Conservation (phyloP, 2,888 invertebrate genomes). For the Periphyllus acericola region DNA sequence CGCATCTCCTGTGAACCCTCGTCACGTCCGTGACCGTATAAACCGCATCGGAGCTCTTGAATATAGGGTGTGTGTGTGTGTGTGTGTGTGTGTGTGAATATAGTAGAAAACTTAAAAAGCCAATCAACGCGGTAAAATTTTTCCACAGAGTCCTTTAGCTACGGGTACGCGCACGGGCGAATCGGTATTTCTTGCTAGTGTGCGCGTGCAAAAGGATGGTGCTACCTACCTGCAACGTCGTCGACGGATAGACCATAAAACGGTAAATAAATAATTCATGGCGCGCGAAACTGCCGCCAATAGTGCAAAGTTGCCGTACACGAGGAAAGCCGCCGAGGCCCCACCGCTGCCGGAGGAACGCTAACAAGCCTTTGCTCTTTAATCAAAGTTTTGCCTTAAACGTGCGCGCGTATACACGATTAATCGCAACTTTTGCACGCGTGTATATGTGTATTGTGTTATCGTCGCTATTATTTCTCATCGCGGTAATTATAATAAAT, state of each 20-base stretch:
- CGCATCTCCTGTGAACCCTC: background rate
- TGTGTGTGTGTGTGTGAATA: background rate
- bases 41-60: background rate
- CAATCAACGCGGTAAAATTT: slow-evolving; percentile 37
- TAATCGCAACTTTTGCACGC: slow-evolving; percentile 14
- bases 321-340: background rate
- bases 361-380: slow-evolving; percentile 57
- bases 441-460: background rate
- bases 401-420: slow-evolving; percentile 11
- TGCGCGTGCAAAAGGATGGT: background rate
- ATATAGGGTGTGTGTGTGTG: background rate
- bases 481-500: background rate
- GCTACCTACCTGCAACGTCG: background rate
- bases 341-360: background rate
- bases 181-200: too few species aligned
- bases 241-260: slow-evolving; percentile 29
- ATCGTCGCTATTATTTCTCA: background rate
- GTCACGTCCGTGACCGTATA: background rate
- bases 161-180: too few species aligned
- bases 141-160: background rate
- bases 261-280: slow-evolving; percentile 59
- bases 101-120: slow-evolving; percentile 16
- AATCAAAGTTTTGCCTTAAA: slow-evolving; percentile 59
- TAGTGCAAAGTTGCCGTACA: background rate
- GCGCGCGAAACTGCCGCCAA: slow-evolving; percentile 8